Base-by-base conservation (phyloP, 30 jellyfish, hydroid and myxozoan genomes). In the Aurelia sp. region DNA sequence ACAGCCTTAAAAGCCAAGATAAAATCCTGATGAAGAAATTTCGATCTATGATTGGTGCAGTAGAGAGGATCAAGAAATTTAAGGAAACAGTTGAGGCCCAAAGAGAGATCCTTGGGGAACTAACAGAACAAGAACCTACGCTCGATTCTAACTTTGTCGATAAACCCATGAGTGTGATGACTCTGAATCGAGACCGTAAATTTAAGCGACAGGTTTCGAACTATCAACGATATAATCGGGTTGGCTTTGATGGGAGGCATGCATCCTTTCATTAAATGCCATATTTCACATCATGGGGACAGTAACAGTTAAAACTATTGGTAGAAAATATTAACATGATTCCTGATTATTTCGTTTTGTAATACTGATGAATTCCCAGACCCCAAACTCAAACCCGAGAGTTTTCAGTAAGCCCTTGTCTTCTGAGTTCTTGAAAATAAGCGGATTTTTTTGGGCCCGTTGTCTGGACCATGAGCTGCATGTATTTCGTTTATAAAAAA, bases 71-170 rank as follows among this genome's bases (percentile, higher is more conserved):
- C 31, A 76, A 76, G 41, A 76, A 59, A 62, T 76, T 76, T 52
- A 59, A 66, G 12, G 15, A 76, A 44, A 76, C 86, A 11, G 86
- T 76, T 19, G 86, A 76, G 65, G 86, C 62, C 65, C 86, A 76
- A 48, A 33, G 66, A 37, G 86, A 63, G 19, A 76, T 76, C 5
- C 65, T 76, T 13, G 76, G 86, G 13, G 86, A 76, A 35, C 13
- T 76, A 57, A 21, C 63, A 21, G 59, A 62, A 51, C 35, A 23
- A 31, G 76, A 59, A 23, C 76, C 76, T 40, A 60, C 62, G 11
- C 48, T 74, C 13, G 73, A 74, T 61, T 63, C 86, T 10, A 31
- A n/a, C 37, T 40, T 57, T 19, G 86, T 76, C 0, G 86, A 76
- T 19, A 30, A 57, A 16, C 66, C 86, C 18, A 44, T 66, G n/a